Base-by-base conservation (phyloP, 2,797 vertebrate species). In the Myotis daubentonii region DNA sequence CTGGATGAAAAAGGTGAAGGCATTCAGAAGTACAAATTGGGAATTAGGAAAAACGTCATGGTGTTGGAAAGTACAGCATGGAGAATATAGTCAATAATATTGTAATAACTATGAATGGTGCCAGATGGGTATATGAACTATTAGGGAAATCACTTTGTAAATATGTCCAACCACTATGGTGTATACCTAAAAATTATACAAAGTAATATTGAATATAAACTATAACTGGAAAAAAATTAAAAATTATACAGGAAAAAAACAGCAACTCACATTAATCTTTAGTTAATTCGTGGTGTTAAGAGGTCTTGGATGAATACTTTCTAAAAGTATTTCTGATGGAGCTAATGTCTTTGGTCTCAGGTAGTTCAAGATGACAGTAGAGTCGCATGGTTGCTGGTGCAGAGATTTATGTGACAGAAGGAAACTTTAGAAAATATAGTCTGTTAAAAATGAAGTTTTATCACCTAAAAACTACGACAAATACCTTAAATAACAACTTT, bases 401-500 rank as follows among this genome's bases (percentile, higher is more conserved):
- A 38, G 33, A 91, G 41, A 81, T 4, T 80, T 60, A 68, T 1
- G 1, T 28, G 65, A 36, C 3, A 72, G 28, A 57, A 65, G 5
- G 13, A 87, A 95, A 96, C 19, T 89, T 44, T 51, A 89, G 66
- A 80, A 85, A 68, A 68, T 74, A 30, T 65, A 74, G 3, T 41
- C 17, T 71, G 33, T 60, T 76, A 62, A 47, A 25, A 70, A 60
- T 79, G 25, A 47, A 71, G 5, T 12, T 83, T 41, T 6, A 60
- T 68, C 17, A 28, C 55, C 7, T 53, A 60, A 89, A 89, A 81
- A 13, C 62, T 81, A 20, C 5, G 49, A n/a, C 6, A 83, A 65
- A n/a, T 82, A 25, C n/a, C n/a, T 89, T 89, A 89, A 75, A 92
- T 74, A 70, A 86, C n/a, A 80, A 22, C 10, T 86, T 90, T 60